Evolutionary conservation across 2,888 invertebrate genomes (phyloP).

Genomic region (Brachyptera risi): DNA sequence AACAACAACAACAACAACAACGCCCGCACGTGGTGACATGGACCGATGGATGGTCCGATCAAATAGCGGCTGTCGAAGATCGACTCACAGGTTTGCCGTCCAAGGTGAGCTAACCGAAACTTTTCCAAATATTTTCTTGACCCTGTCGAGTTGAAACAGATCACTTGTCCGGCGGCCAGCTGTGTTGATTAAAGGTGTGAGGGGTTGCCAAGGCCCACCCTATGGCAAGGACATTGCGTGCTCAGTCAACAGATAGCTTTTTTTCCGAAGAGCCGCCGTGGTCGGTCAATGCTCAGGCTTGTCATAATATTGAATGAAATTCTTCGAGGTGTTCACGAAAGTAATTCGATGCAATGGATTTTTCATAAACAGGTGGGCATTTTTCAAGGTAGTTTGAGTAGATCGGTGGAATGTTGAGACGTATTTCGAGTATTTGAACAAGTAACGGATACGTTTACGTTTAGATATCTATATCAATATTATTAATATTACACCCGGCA

Average conservation of each 20-base stretch:
- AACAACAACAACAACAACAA: too few species aligned
- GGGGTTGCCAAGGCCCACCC: not conserved
- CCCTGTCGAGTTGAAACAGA: not conserved
- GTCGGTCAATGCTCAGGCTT: not conserved
- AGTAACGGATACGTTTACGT: not conserved
- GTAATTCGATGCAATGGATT: not conserved
- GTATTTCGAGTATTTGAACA: not conserved
- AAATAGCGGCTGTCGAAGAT: too few species aligned
- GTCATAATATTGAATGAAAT: conserved; percentile 9
- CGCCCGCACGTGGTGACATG: not conserved
- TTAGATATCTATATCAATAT: not conserved
- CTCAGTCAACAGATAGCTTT: too few species aligned
- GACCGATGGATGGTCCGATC: not conserved
- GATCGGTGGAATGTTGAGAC: not conserved
- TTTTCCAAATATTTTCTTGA: not conserved
- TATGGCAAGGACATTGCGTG: too few species aligned
- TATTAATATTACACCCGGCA: not conserved
- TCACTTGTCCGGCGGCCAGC: conserved; percentile 1
- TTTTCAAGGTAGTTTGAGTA: not conserved
- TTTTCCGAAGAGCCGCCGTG: not conserved
- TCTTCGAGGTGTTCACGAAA: not conserved
- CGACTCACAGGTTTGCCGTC: not conserved
- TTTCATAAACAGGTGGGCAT: not conserved
- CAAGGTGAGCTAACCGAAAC: not conserved
- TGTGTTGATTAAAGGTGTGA: conserved; percentile 17